These are phyloP conservation scores for Cheilosia soror DNA, from an alignment of 2,888 invertebrate species.

Conservation along the genomic window DNA sequence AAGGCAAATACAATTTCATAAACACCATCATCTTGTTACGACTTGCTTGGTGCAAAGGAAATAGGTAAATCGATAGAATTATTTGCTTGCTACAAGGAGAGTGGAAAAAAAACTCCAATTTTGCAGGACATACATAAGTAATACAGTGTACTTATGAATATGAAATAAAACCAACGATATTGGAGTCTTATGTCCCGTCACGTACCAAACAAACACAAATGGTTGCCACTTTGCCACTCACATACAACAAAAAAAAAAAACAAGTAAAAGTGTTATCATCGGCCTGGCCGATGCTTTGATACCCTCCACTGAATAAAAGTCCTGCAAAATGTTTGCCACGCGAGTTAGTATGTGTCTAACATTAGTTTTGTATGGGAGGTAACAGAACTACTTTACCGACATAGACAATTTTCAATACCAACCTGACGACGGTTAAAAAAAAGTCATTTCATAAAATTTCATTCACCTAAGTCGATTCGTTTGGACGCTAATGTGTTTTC, in stretches of 20 bases:
- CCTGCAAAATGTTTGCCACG: too few relatives aligned
- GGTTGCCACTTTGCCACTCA: slow-evolving; percentile 21
- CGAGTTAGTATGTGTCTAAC: too few relatives aligned
- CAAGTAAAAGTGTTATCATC: too few relatives aligned
- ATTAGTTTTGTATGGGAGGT: too few relatives aligned
- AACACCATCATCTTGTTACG: slow-evolving; percentile 11
- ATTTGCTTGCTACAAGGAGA: not conserved
- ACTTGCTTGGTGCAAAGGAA: slow-evolving; percentile 4
- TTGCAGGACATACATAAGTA: slow-evolving; percentile 50
- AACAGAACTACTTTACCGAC: too few relatives aligned
- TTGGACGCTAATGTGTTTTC: too few relatives aligned
- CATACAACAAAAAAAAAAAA: not conserved
- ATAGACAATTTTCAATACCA: too few relatives aligned
- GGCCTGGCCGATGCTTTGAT: too few relatives aligned
- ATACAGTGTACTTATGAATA: slow-evolving; percentile 62
- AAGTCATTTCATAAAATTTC: too few relatives aligned
- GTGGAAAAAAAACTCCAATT: slow-evolving; percentile 36
- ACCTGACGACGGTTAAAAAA: too few relatives aligned
- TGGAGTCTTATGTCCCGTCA: slow-evolving; percentile 27
- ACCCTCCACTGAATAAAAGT: too few relatives aligned
- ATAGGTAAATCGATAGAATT: slow-evolving; percentile 39
- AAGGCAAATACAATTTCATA: slow-evolving; percentile 18
- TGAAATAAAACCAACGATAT: slow-evolving; percentile 51
- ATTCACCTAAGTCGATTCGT: too few relatives aligned
- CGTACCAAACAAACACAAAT: slow-evolving; percentile 38